phyloP scores from a whole-genome alignment of 2,888 invertebrate genomes.

The Crepidodera aurea region DNA sequence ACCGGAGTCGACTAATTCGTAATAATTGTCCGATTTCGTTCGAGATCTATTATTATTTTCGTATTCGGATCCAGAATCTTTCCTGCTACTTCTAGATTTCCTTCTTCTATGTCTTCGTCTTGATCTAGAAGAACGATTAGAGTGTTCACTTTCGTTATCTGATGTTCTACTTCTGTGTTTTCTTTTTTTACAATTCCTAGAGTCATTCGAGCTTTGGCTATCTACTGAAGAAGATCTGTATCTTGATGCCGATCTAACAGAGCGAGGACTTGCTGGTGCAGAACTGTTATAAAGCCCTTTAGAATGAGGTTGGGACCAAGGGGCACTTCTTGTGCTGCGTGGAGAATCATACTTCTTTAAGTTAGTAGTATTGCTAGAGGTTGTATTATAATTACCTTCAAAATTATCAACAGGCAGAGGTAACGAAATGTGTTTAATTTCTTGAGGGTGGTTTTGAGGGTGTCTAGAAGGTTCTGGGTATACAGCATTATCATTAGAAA shows the following conservation, averaged over 20 bases:
- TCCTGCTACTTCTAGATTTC: slow-evolving; percentile 77
- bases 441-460: slow-evolving; percentile 49
- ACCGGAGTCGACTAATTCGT: slow-evolving; percentile 86
- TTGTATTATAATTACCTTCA: slow-evolving; percentile 57
- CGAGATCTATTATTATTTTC: slow-evolving; percentile 65
- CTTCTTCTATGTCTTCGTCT: slow-evolving; percentile 78
- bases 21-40: slow-evolving; percentile 53
- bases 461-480: slow-evolving; percentile 34
- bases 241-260: slow-evolving; percentile 75
- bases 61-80: slow-evolving; percentile 77
- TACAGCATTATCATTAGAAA: slow-evolving; percentile 59
- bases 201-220: slow-evolving; percentile 89
- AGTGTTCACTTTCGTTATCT: slow-evolving; percentile 90
- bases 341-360: slow-evolving; percentile 71
- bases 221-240: slow-evolving; percentile 84
- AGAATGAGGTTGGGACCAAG: slow-evolving; percentile 75
- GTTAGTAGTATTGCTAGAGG: slow-evolving; percentile 33
- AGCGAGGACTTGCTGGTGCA: slow-evolving; percentile 76
- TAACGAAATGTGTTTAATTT: slow-evolving; percentile 66
- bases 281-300: slow-evolving; percentile 74
- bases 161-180: slow-evolving; percentile 86
- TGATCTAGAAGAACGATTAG: slow-evolving; percentile 83
- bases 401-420: slow-evolving; percentile 64
- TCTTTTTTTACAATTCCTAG: slow-evolving; percentile 76
- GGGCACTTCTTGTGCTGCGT: slow-evolving; percentile 84